Base-by-base conservation (phyloP, 2,888 invertebrate genomes). In the Leptopilina syphax region DNA sequence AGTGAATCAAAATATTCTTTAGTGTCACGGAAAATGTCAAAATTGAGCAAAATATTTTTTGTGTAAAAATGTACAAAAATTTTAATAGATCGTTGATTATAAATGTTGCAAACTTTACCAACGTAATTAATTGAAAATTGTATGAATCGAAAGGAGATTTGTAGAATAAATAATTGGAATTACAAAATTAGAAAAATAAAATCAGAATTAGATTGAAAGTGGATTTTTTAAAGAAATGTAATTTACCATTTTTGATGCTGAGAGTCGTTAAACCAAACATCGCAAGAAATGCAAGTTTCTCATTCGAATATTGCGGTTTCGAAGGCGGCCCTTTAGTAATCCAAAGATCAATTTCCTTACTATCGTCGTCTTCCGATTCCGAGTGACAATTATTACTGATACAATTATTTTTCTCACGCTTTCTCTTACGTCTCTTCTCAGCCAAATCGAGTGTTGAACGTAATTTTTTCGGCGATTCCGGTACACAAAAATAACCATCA, bases 211-310 rank as follows among this genome's bases (percentile, higher is more conserved):
- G 34, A 1, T 34, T 34, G 4, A 34, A 34, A 34, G 3, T 34
- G 34, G 4, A 34, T 34, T 34, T 34, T 34, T 34, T 34, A 34
- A 34, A 34, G 3, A 34, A 34, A 34, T 1, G 34, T 34, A 34
- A 63, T 92, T 92, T 92, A 95, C 96, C 95, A 92, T 94, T 95
- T 86, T 92, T 94, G 83, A 90, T 92, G 76, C 92, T 92, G 79
- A 93, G 93, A n/a, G 95, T 94, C 8, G 95, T 95, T 80, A 96
- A 91, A 76, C 93, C 94, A 83, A 96, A 94, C 84, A 93, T 92
- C 44, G 94, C 93, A 77, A 96, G 92, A 89, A 96, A 96, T 18
- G 94, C 92, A 18, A 94, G 89, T 89, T 96, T 94, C 73, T 93
- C 92, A 50, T 93, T 92, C 13, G 92, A 92, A 79, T 92, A 91